These are phyloP conservation scores for Drosophila yooni DNA, from an alignment of 2,888 invertebrate genomes.

Conservation along the genomic window DNA sequence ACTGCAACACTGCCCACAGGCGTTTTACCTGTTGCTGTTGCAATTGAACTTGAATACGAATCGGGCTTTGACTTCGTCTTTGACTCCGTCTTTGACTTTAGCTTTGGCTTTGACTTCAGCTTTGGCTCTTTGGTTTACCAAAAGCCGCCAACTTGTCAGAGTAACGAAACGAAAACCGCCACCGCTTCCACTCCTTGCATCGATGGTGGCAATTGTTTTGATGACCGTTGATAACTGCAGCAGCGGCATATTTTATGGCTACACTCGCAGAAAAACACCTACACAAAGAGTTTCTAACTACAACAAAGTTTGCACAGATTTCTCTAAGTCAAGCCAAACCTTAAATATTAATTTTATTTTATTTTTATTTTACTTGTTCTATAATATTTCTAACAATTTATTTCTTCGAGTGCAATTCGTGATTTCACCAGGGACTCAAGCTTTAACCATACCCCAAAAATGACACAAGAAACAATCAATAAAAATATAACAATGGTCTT, in stretches of 20 bases:
- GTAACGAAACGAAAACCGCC: conserved; percentile 36
- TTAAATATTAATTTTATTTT: background rate
- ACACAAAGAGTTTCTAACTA: background rate
- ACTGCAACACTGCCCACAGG: conserved; percentile 41
- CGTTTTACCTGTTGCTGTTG: conserved; percentile 68
- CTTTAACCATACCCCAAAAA: conserved; percentile 19
- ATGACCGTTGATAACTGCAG: conserved; percentile 71
- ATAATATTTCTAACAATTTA: background rate
- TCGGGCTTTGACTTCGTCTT: conserved; percentile 23
- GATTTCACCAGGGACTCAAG: conserved; percentile 8
- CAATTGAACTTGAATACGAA: conserved; percentile 73
- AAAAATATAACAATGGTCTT: conserved; percentile 59
- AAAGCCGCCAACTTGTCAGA: conserved; percentile 71
- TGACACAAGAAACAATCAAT: conserved; percentile 32
- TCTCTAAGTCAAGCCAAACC: background rate
- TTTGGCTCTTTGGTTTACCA: conserved; percentile 40
- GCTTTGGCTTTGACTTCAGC: background rate
- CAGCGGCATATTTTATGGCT: conserved; percentile 46
- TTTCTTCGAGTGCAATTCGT: background rate
- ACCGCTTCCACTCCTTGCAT: conserved; percentile 34
- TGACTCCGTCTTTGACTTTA: conserved; percentile 16
- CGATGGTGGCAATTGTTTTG: conserved; percentile 77
- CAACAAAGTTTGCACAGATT: background rate
- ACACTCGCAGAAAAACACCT: background rate
- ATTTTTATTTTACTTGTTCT: background rate